Evolutionary conservation across 2,888 invertebrate species (phyloP).

Genomic region (Chrysotoxum bicinctum): DNA sequence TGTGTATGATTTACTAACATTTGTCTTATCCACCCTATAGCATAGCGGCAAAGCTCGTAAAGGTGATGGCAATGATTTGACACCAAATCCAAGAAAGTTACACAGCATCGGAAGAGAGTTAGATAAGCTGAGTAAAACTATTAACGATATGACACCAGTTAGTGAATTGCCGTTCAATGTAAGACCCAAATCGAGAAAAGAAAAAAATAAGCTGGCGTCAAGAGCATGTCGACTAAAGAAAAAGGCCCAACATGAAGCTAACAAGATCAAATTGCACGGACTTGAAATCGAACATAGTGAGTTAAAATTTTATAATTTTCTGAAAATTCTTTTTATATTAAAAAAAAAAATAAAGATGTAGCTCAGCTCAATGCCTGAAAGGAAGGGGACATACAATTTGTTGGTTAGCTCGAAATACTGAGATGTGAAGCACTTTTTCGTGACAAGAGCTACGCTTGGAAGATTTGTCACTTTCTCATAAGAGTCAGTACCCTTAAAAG

Average conservation of each 20-base stretch:
- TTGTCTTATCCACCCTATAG: slow-evolving; percentile 73
- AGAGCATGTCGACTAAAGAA: slow-evolving; percentile 98
- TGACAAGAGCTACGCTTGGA: too few species aligned
- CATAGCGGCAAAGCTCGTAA: slow-evolving; percentile 94
- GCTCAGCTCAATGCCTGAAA: too few species aligned
- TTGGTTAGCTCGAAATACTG: too few species aligned
- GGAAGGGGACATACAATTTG: too few species aligned
- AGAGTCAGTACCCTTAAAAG: too few species aligned
- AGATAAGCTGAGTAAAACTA: slow-evolving; percentile 93
- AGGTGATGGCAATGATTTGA: slow-evolving; percentile 98
- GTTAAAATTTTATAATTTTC: slow-evolving; percentile 78
- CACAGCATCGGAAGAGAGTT: slow-evolving; percentile 95
- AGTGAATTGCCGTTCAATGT: slow-evolving; percentile 95
- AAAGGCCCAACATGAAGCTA: slow-evolving; percentile 99
- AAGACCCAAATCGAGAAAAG: slow-evolving; percentile 95
- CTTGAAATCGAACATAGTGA: slow-evolving; percentile 97
- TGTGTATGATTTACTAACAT: slow-evolving; percentile 17
- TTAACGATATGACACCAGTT: slow-evolving; percentile 97
- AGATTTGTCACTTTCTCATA: too few species aligned
- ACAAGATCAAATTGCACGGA: slow-evolving; percentile 97
- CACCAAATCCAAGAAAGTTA: slow-evolving; percentile 96
- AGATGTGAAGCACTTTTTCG: too few species aligned
- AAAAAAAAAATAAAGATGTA: too few species aligned
- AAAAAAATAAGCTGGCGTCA: slow-evolving; percentile 98
- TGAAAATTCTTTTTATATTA: too few species aligned